A percentile compares a stretch with the other conserved stretches of the same genome.
Evolutionary conservation across 2,888 invertebrate genomes (phyloP).

Genomic region (Protophormia terraenovae): DNA sequence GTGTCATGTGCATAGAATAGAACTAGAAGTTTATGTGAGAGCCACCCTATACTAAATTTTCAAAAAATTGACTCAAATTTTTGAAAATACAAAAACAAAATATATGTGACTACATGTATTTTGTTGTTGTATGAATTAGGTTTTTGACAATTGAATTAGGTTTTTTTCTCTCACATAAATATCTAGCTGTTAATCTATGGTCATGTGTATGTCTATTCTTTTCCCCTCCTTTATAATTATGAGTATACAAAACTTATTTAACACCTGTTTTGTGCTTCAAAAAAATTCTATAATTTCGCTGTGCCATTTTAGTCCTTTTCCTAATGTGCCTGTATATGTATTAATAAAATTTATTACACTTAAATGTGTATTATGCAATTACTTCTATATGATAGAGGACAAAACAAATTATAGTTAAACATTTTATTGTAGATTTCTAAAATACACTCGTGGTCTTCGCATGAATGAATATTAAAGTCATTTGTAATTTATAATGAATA

Average conservation of each 20-base stretch:
- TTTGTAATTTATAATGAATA: conserved; percentile 34
- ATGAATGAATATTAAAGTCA: background rate
- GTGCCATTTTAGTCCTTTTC: background rate
- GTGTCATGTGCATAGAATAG: too few relatives aligned
- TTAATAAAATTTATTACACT: conserved; percentile 9
- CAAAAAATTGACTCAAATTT: too few relatives aligned
- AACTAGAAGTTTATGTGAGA: too few relatives aligned
- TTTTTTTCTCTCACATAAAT: too few relatives aligned
- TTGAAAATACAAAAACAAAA: too few relatives aligned
- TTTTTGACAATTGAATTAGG: too few relatives aligned
- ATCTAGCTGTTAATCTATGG: too few relatives aligned
- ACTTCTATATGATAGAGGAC: conserved; percentile 8
- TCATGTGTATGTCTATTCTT: too few relatives aligned
- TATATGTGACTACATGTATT: too few relatives aligned
- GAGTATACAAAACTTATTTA: background rate
- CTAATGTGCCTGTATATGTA: background rate
- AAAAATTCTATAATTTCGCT: background rate
- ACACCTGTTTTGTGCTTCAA: conserved; percentile 7
- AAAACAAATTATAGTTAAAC: conserved; percentile 27
- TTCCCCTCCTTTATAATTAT: background rate
- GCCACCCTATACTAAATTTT: too few relatives aligned
- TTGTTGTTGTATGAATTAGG: too few relatives aligned
- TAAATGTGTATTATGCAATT: conserved; percentile 27
- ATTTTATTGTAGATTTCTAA: background rate
- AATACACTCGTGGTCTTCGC: background rate